These are phyloP conservation scores for Drosophila nigrodunni DNA, from an alignment of 1,140 invertebrate genomes.

Conservation along the genomic window DNA sequence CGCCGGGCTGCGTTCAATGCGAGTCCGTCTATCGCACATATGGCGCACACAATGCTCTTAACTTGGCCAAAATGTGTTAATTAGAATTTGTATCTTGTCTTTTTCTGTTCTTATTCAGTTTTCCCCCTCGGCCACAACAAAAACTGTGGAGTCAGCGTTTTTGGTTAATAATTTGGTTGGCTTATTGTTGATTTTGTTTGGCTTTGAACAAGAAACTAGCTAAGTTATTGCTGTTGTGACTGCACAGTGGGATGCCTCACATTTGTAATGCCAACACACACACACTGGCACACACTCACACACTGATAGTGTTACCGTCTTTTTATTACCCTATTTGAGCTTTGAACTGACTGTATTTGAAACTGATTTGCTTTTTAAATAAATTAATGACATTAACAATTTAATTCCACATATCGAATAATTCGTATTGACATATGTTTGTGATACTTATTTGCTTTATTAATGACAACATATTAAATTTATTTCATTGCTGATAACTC, in stretches of 20 bases:
- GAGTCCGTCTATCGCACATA: conserved; percentile 57
- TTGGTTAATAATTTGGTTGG: conserved; percentile 47
- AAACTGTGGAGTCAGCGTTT: conserved; percentile 45
- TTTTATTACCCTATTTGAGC: neutral
- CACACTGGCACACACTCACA: neutral
- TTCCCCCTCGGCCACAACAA: neutral
- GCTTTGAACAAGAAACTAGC: too few species aligned
- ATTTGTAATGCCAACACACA: conserved; percentile 29
- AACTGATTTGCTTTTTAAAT: conserved; percentile 2
- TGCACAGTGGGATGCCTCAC: conserved; percentile 41
- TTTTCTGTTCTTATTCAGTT: conserved; percentile 4
- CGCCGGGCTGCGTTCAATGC: conserved; percentile 51
- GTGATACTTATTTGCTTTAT: conserved; percentile 8
- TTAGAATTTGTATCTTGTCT: conserved; percentile 51
- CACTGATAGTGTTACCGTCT: neutral
- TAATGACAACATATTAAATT: conserved; percentile 20
- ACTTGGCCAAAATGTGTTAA: conserved; percentile 72
- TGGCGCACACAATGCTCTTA: conserved; percentile 30
- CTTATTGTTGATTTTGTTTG: conserved; percentile 27
- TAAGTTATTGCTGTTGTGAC: conserved; percentile 34
- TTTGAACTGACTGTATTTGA: too few species aligned
- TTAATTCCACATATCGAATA: conserved; percentile 5
- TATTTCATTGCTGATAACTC: conserved; percentile 1
- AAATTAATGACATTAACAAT: conserved; percentile 4
- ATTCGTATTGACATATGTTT: conserved; percentile 10